Base-by-base conservation (phyloP, 2,113 vertebrate species). In the Ondatra zibethicus region DNA sequence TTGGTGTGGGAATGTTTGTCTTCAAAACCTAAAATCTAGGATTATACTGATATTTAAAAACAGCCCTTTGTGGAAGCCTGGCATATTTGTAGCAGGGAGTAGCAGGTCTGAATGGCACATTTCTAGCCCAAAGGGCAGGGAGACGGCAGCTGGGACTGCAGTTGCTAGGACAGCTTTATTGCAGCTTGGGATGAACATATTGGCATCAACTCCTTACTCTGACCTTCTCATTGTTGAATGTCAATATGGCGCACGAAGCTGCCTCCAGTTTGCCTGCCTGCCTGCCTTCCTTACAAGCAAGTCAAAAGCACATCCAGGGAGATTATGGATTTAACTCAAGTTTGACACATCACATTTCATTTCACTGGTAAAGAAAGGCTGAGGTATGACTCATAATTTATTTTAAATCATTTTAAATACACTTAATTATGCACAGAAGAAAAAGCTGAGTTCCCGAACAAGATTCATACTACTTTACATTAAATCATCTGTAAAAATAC, bases 361-460 rank as follows among this genome's bases (percentile, higher is more conserved):
- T 89, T 76, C 91, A 86, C 95, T 94, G 88, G 96, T 97, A 63
- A 92, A 94, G 95, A 97, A 96, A 97, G 96, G 89, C 96, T 96
- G 97, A 96, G 96, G 76, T 75, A 94, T 98, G 97, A 98, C 95
- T 98, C 97, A 98, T 65, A 97, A 97, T 97, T 97, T 97, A 98
- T 98, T 98, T 98, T 98, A 98, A 97, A 97, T 97, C 97, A 96
- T 97, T 93, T 97, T 96, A 96, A 97, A 98, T 96, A 97, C 91
- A 96, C 97, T 97, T 97, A 98, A 98, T 97, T 97, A 97, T 96
- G 94, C 96, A 94, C 50, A 89, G 66, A 66, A 91, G 88, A 87
- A 77, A 91, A 96, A 93, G 84, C 77, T 92, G 68, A 92, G 94
- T 97, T 92, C 91, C 91, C 87, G 91, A 95, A 89, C 91, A 72